A percentile compares a stretch with the other conserved stretches of the same genome.
Conservation (phyloP, 2,113 vertebrate species). For the Psittacara wagleri region DNA sequence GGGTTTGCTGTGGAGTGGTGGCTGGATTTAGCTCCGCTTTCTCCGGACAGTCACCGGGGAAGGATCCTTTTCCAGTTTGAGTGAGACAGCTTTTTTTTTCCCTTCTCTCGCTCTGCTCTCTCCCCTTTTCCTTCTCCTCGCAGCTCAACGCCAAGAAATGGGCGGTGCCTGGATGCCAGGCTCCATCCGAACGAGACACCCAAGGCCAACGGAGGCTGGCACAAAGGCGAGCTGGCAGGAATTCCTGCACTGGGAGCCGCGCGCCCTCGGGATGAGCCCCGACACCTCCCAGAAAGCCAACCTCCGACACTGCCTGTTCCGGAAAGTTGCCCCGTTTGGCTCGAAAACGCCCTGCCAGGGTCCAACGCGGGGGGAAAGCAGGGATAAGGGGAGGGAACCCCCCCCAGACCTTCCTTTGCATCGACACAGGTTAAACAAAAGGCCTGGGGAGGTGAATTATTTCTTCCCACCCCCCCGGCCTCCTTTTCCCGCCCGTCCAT, state of each 20-base stretch:
- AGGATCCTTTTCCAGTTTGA: conserved; percentile 72
- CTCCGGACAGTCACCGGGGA: conserved; percentile 67
- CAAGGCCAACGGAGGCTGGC: conserved; percentile 71
- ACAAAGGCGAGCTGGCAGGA: conserved; percentile 73
- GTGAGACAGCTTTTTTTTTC: conserved; percentile 66
- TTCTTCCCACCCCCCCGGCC: not conserved
- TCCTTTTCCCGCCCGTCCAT: not conserved
- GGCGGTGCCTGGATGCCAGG: conserved; percentile 76
- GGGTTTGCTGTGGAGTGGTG: conserved; percentile 61
- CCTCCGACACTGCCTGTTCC: not conserved
- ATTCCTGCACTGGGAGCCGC: conserved; percentile 61
- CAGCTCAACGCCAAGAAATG: conserved; percentile 73
- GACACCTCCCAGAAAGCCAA: conserved; percentile 22
- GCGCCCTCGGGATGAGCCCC: not conserved
- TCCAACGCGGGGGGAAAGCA: not conserved
- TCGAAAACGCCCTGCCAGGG: not conserved
- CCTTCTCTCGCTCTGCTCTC: conserved; percentile 54
- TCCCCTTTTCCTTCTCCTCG: conserved; percentile 71
- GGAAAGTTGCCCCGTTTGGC: not conserved
- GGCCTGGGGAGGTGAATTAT: conserved; percentile 10
- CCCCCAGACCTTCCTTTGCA: not conserved
- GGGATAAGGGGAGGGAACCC: not conserved
- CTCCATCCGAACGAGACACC: conserved; percentile 69
- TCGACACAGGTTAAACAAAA: conserved; percentile 39
- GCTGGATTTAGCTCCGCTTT: conserved; percentile 68